Evolutionary conservation across 2,888 invertebrate genomes (phyloP), one percentile per base, ranked within the genome.

Genomic region (Drosophila peninsularis): DNA sequence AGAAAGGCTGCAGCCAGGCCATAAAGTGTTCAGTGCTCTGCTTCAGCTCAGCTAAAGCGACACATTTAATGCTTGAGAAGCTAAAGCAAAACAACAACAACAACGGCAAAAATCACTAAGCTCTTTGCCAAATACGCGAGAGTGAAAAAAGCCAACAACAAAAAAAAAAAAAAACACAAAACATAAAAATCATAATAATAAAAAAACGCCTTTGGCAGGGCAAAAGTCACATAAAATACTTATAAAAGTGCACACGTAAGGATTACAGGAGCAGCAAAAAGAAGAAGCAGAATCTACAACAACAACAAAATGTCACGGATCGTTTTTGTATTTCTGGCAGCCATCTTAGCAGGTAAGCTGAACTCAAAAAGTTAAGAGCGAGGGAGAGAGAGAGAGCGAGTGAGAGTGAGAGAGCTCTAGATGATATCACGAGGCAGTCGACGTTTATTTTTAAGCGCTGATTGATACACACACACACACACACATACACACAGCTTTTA

Each of bases 331-430:
- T 82, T 89, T 77, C 71, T 87, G 73, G 90, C 87, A 73, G 88
- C 88, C 82, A 91, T 90, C 69, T 91, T 91, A 90, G 80, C 90
- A 90, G 90, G 90, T 90, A 88, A 90, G 90, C 49, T 30, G n/a
- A 50, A n/a, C 52, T n/a, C 19, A n/a, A 17, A 30, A 49, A 66
- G 56, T 53, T 55, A 50, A 70, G 60, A 58, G 57, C 60, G 30
- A 30, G 30, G 4, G 24, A 24, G 24, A 24, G 2, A 4, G 4
- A 3, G 24, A 24, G 24, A 24, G 24, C 2, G 24, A 27, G 27
- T 1, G 27, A 30, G 27, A 30, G 27, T 1, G 37, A 45, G 24
- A 9, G 24, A 7, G 56, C 50, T 19, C 49, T 42, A 67, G 73
- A 88, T 84, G 89, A 84, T 84, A 84, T 89, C 88, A 84, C 66